These are phyloP conservation scores for Drosophila helvetica DNA, from an alignment of 2,888 invertebrate genomes.

Conservation along the genomic window DNA sequence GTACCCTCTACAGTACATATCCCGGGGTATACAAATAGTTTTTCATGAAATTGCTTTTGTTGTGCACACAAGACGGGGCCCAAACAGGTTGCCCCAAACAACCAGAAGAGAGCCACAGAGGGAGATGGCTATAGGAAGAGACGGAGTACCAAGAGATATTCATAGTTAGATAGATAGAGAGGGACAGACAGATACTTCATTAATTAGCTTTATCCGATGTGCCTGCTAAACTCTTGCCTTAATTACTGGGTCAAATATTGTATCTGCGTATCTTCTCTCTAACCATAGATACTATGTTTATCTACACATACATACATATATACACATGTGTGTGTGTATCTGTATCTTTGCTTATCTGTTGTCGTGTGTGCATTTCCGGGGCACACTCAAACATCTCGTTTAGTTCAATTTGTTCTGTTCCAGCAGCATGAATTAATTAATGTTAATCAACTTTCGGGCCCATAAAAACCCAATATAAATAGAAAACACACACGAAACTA, in stretches of 20 bases:
- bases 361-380: constrained; percentile 63
- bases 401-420: constrained; percentile 72
- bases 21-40: constrained; percentile 57
- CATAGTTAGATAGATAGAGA: not conserved
- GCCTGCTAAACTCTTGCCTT: constrained; percentile 73
- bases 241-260: constrained; percentile 75
- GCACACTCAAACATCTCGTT: constrained; percentile 72
- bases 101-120: constrained; percentile 13
- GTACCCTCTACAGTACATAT: not conserved
- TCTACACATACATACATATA: not conserved
- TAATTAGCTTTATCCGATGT: constrained; percentile 78
- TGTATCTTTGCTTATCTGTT: constrained; percentile 14
- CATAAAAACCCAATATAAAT: constrained; percentile 53
- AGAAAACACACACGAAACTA: constrained; percentile 23
- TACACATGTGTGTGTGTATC: constrained; percentile 13
- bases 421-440: constrained; percentile 75
- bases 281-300: constrained; percentile 7
- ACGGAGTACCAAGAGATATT: not conserved
- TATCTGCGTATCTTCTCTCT: constrained; percentile 6
- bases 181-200: constrained; percentile 54
- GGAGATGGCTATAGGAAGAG: constrained; percentile 12
- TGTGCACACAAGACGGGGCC: constrained; percentile 60
- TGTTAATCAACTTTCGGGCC: constrained; percentile 77
- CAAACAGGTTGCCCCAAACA: constrained; percentile 72
- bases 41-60: constrained; percentile 76